Evolutionary conservation across 2,797 vertebrate genomes (phyloP), one percentile per base, ranked within the genome.

Genomic region (Sebastiscus albofasciatus): DNA sequence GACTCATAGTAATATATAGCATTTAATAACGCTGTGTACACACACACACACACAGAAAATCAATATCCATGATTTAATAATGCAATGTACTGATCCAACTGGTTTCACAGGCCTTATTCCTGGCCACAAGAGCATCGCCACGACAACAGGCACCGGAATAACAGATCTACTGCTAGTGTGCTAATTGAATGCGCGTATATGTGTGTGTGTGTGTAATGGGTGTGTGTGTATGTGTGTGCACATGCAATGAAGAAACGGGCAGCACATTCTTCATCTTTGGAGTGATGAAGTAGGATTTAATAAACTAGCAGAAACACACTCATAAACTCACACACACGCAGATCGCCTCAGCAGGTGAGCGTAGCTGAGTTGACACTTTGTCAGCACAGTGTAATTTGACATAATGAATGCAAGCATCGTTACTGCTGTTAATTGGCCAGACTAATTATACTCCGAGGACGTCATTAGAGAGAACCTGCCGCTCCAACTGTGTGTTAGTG

Each of bases 361-460:
- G 58, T 72, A 96, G 97, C 98, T 99, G 98, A 99, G 97, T 97
- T 98, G 98, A 98, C 98, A 98, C 97, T 99, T 98, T 94, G 93
- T 95, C 93, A 94, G 92, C 93, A 86, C 90, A 75, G 78, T 97
- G 97, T 98, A 98, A 98, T 98, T 98, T 98, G 97, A 98, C 97
- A 98, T 99, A 98, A 98, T 98, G 97, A 98, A 98, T 97, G 97
- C 97, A 94, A 94, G 93, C 97, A 97, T 98, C 97, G 98, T 99
- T 99, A 99, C 97, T 98, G 98, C 97, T 98, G 97, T 99, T 99
- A 99, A 99, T 99, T 99, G 98, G 97, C 97, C 97, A 97, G 97
- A 97, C 98, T 99, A 99, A 99, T 99, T 99, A 99, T 98, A 98
- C 98, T 99, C 98, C 61, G 95, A 99, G 98, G 98, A 98, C 96